A percentile compares a stretch with the other conserved stretches of the same genome.
These are phyloP conservation scores for Channa striata DNA, from an alignment of 2,797 vertebrate genomes.

Conservation along the genomic window DNA sequence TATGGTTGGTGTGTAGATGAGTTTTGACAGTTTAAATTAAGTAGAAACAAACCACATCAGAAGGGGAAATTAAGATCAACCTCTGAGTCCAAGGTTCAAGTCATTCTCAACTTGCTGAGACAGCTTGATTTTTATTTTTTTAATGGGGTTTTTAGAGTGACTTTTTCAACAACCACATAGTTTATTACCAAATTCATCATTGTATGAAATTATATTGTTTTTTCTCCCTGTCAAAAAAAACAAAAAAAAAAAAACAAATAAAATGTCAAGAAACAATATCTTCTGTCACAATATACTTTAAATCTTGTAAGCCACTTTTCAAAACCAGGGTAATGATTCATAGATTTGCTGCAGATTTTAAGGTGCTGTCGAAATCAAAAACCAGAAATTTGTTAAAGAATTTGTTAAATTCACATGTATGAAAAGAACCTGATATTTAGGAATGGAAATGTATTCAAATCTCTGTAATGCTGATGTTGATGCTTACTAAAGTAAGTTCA, in stretches of 20 bases:
- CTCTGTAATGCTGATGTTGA: neutral
- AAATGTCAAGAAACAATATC: too few relatives aligned
- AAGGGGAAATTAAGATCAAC: constrained; percentile 6
- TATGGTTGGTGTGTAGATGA: constrained; percentile 64
- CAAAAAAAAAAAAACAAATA: too few relatives aligned
- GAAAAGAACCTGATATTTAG: neutral
- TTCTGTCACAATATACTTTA: too few relatives aligned
- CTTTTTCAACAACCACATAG: too few relatives aligned
- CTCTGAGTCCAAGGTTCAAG: constrained; percentile 25
- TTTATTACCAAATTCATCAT: too few relatives aligned
- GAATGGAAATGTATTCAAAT: neutral
- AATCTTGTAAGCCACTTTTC: too few relatives aligned
- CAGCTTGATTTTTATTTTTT: constrained; percentile 34
- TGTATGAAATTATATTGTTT: too few relatives aligned
- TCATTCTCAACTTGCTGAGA: constrained; percentile 22
- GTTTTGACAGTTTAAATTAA: constrained; percentile 63
- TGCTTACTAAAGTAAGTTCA: neutral
- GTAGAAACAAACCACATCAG: constrained; percentile 49
- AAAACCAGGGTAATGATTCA: neutral
- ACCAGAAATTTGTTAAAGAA: neutral
- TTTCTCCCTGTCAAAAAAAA: too few relatives aligned
- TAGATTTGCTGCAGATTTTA: neutral
- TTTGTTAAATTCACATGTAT: neutral
- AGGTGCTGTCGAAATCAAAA: neutral
- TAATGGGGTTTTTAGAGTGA: constrained; percentile 13